Evolutionary conservation across 2,797 vertebrate species (phyloP).

Genomic region (Tauraco hartlaubi): DNA sequence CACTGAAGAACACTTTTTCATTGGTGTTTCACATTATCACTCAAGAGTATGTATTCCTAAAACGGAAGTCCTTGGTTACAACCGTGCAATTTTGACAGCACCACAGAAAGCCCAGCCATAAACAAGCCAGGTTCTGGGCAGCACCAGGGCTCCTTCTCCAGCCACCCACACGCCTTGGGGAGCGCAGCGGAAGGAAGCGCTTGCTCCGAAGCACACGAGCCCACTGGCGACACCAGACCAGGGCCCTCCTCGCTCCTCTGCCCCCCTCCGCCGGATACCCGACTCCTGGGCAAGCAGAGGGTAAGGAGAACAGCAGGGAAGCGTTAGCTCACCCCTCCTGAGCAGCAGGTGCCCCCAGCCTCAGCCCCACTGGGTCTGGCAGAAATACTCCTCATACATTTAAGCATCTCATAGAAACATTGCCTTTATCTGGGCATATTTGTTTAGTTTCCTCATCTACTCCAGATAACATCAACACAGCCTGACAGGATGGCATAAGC

Average conservation of each 20-base stretch:
- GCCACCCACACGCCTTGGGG: rapidly evolving
- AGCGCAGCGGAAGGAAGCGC: rapidly evolving
- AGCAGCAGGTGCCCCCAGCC: neutral
- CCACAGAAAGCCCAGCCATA: neutral
- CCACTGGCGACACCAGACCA: rapidly evolving
- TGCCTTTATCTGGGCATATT: rapidly evolving
- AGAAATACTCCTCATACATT: rapidly evolving
- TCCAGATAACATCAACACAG: rapidly evolving
- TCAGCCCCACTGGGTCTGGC: neutral
- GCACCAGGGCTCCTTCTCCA: neutral
- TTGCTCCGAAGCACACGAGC: neutral
- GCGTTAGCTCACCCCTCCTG: rapidly evolving
- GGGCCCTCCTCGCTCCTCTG: neutral
- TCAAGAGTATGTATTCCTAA: neutral
- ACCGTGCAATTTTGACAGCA: rapidly evolving
- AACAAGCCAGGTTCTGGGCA: rapidly evolving
- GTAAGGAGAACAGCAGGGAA: too few relatives aligned
- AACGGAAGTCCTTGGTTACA: rapidly evolving
- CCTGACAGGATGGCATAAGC: neutral
- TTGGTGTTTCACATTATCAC: neutral
- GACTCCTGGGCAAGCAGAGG: too few relatives aligned
- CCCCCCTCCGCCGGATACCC: neutral
- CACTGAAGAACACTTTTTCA: neutral
- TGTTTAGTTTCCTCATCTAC: neutral
- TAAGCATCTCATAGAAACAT: rapidly evolving